A percentile compares a stretch with the other conserved stretches of the same genome.
phyloP scores from a whole-genome alignment of 2,113 vertebrate genomes.

The Zapus hudsonius region DNA sequence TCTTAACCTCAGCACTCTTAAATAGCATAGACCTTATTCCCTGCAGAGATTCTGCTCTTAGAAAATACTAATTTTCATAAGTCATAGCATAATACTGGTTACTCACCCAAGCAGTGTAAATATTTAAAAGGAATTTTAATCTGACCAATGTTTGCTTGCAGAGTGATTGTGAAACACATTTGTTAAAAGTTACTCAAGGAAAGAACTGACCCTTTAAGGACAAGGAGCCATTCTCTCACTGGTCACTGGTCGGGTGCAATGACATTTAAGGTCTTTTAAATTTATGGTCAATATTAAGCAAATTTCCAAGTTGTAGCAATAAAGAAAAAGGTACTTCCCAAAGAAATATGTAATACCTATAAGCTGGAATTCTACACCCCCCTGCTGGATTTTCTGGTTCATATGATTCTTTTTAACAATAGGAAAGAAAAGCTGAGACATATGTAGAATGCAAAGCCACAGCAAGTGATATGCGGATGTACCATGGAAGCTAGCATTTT shows the following conservation, averaged over 20 bases:
- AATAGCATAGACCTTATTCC: neutral
- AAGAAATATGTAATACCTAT: conserved; percentile 29
- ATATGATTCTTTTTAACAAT: conserved; percentile 35
- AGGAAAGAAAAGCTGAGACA: conserved; percentile 19
- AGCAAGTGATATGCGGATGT: neutral
- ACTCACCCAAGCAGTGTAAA: neutral
- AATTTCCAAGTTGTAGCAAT: neutral
- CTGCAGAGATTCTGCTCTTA: neutral
- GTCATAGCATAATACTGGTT: neutral
- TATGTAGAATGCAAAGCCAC: conserved; percentile 20
- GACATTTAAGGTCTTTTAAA: neutral
- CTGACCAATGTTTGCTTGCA: neutral
- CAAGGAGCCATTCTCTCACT: conserved; percentile 39
- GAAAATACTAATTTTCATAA: conserved; percentile 24
- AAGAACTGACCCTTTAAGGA: neutral
- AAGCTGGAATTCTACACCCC: conserved; percentile 79
- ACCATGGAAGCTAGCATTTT: neutral
- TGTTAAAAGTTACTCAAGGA: neutral
- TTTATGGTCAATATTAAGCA: conserved; percentile 1
- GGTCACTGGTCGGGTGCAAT: neutral
- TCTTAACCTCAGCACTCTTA: neutral
- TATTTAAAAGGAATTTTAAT: conserved; percentile 7
- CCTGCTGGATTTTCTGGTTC: conserved; percentile 77
- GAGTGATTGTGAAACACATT: neutral
- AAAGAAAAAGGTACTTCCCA: conserved; percentile 43